phyloP scores from a whole-genome alignment of 2,888 invertebrate species.

The Caenorhabditis drosophilae region DNA sequence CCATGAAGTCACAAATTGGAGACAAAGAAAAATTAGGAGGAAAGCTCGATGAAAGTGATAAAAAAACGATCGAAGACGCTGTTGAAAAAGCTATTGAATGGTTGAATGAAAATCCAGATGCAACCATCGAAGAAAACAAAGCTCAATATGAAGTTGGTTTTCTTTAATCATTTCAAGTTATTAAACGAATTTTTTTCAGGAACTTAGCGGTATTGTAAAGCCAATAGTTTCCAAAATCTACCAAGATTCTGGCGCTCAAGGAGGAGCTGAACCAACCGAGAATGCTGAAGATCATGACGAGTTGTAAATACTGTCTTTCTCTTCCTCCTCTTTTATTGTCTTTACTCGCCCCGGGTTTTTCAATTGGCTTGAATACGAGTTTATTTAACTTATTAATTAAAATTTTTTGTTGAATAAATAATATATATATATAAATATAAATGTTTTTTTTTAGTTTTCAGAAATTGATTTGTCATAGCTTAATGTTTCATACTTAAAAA shows the following conservation, averaged over 20 bases:
- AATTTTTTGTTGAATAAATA: not conserved
- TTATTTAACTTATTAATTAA: not conserved
- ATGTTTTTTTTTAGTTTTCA: too few species aligned
- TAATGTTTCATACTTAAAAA: too few species aligned
- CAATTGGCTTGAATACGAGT: not conserved
- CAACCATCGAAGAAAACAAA: constrained; percentile 74
- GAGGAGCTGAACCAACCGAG: constrained; percentile 11
- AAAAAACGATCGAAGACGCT: constrained; percentile 87
- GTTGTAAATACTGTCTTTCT: constrained; percentile 10
- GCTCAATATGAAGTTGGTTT: constrained; percentile 74
- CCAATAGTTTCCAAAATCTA: constrained; percentile 96
- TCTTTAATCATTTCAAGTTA: not conserved
- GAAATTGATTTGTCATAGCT: too few species aligned
- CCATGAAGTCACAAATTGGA: constrained; percentile 85
- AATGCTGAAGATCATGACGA: constrained; percentile 29
- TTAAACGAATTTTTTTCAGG: constrained; percentile 71
- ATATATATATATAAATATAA: not conserved
- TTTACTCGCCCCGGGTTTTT: not conserved
- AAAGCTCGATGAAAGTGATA: constrained; percentile 83
- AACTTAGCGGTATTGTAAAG: constrained; percentile 90
- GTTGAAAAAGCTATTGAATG: constrained; percentile 96
- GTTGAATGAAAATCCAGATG: constrained; percentile 85
- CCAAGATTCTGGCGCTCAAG: constrained; percentile 70
- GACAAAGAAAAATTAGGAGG: constrained; percentile 96
- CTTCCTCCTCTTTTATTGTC: not conserved